phyloP scores from a whole-genome alignment of 2,113 vertebrate genomes.

The Struthidea cinerea region DNA sequence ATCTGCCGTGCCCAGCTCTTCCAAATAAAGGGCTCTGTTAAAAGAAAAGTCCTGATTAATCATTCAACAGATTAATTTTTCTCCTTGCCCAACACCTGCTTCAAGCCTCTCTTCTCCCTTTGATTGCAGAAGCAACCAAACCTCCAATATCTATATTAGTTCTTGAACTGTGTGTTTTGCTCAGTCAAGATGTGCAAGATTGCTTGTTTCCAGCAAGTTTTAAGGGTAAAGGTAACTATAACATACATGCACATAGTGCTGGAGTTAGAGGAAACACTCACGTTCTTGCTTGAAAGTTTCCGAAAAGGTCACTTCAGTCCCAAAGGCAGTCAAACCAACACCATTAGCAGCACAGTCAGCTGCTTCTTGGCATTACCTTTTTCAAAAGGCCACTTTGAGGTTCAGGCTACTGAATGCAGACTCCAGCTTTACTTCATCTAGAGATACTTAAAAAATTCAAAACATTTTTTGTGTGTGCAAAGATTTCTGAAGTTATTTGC shows the following conservation, averaged over 20 bases:
- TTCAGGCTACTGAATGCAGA: not conserved
- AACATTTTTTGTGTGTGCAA: not conserved
- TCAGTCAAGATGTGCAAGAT: not conserved
- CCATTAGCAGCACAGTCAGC: not conserved
- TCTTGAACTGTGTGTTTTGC: not conserved
- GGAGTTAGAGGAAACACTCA: not conserved
- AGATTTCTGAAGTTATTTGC: not conserved
- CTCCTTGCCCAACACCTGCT: not conserved
- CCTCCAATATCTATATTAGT: not conserved
- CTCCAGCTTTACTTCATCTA: not conserved
- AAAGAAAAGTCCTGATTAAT: not conserved
- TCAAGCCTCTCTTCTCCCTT: not conserved
- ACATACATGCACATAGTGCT: not conserved
- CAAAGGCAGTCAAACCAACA: constrained; percentile 22
- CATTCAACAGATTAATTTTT: not conserved
- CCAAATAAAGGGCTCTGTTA: not conserved
- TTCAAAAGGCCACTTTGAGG: constrained; percentile 15
- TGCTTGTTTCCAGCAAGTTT: not conserved
- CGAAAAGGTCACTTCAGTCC: constrained; percentile 27
- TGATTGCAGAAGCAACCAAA: not conserved
- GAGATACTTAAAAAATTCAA: not conserved
- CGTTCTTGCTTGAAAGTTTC: not conserved
- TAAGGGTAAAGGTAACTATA: not conserved
- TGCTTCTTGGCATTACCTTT: not conserved
- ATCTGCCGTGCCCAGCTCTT: not conserved